These are phyloP conservation scores for Micronycteris hirsuta DNA, from an alignment of 2,113 vertebrate genomes.

Conservation along the genomic window DNA sequence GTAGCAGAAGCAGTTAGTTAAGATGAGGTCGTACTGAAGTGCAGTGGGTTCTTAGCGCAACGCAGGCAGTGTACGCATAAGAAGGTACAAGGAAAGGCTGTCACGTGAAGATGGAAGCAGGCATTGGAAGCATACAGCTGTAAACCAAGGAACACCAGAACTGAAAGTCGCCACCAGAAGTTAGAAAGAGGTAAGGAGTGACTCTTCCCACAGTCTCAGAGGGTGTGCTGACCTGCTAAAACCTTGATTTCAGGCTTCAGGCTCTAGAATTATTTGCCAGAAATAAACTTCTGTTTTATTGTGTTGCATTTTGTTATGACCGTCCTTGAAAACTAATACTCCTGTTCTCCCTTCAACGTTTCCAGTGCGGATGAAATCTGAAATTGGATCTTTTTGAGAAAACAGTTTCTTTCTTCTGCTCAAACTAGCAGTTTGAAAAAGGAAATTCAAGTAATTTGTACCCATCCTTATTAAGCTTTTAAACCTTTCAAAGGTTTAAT, in stretches of 20 bases:
- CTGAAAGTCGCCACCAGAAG: not conserved
- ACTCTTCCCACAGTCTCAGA: not conserved
- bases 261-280: not conserved
- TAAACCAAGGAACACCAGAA: not conserved
- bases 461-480: not conserved
- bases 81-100: not conserved
- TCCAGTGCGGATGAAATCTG: not conserved
- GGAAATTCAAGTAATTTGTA: not conserved
- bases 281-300: not conserved
- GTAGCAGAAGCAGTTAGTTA: not conserved
- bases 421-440: not conserved
- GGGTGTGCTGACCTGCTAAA: fast-evolving
- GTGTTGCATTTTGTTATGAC: not conserved
- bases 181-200: not conserved
- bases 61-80: not conserved
- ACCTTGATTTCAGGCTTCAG: not conserved
- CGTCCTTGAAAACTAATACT: not conserved
- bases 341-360: not conserved
- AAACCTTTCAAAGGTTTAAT: not conserved
- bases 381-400: not conserved
- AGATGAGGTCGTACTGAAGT: not conserved
- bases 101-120: not conserved
- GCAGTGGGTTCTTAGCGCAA: not conserved
- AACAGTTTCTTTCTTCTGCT: not conserved
- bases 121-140: not conserved